phyloP scores from a whole-genome alignment of 2,113 vertebrate genomes.

The Pipa parva region DNA sequence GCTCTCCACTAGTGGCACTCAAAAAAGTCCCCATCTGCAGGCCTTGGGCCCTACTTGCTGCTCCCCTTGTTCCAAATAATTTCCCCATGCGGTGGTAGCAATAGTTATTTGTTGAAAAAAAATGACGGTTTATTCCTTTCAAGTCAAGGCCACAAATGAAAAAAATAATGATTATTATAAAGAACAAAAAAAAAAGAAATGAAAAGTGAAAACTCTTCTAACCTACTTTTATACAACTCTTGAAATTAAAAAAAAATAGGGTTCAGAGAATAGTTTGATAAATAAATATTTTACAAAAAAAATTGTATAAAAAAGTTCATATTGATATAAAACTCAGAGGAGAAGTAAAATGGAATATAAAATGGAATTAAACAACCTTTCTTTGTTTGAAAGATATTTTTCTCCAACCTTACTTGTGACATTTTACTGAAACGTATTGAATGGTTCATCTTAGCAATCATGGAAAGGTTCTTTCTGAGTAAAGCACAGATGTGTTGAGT shows the following conservation, averaged over 20 bases:
- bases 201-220: background rate
- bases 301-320: constrained; percentile 8
- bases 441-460: constrained; percentile 1
- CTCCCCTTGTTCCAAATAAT: background rate
- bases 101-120: constrained; percentile 1
- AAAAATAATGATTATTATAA: background rate
- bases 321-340: constrained; percentile 27
- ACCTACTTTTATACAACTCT: background rate
- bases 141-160: background rate
- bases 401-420: background rate
- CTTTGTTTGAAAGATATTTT: background rate
- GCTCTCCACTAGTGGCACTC: too few species aligned
- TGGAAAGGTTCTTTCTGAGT: background rate
- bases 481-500: background rate
- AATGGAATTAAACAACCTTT: constrained; percentile 33
- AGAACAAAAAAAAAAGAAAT: background rate
- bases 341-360: constrained; percentile 38
- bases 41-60: too few species aligned
- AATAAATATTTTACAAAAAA: constrained; percentile 27
- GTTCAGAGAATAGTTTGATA: constrained; percentile 14
- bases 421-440: constrained; percentile 4
- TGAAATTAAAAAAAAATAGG: constrained; percentile 5
- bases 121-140: background rate
- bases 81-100: background rate
- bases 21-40: too few species aligned